phyloP scores from a whole-genome alignment of 2,888 invertebrate genomes.

The Flabesymbios commensalis region DNA sequence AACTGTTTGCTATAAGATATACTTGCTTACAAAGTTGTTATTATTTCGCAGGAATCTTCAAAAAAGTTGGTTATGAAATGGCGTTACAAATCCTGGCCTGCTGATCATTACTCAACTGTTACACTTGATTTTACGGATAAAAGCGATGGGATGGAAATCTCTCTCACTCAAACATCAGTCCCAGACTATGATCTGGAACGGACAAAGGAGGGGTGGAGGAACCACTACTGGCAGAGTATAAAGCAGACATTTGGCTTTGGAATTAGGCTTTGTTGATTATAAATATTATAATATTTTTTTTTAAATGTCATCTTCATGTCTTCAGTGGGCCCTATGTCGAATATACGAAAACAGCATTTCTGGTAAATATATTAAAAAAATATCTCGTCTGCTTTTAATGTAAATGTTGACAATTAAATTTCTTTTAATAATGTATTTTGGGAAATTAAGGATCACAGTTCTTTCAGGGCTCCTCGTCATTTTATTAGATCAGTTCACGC shows the following conservation, averaged over 20 bases:
- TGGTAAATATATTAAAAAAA: too few species aligned
- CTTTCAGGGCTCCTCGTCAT: too few species aligned
- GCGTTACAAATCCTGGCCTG: slow-evolving; percentile 94
- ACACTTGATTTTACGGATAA: slow-evolving; percentile 83
- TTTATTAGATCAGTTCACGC: too few species aligned
- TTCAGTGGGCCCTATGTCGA: too few species aligned
- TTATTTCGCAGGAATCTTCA: slow-evolving; percentile 67
- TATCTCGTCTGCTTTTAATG: too few species aligned
- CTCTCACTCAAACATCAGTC: slow-evolving; percentile 80
- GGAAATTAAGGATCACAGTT: too few species aligned
- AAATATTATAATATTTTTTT: too few species aligned
- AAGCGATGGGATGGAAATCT: slow-evolving; percentile 85
- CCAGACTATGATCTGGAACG: slow-evolving; percentile 75
- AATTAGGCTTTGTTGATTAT: slow-evolving; percentile 56
- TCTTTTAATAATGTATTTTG: too few species aligned
- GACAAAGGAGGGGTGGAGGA: slow-evolving; percentile 86
- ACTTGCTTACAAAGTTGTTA: too few species aligned
- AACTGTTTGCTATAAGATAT: not conserved
- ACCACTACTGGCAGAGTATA: slow-evolving; percentile 90
- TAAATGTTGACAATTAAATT: too few species aligned
- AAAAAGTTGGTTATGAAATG: slow-evolving; percentile 86
- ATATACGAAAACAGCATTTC: too few species aligned
- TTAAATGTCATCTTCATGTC: too few species aligned
- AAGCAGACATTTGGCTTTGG: slow-evolving; percentile 91
- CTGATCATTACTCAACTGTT: slow-evolving; percentile 86